Base-by-base conservation (phyloP, 2,888 invertebrate species). In the Mimas tiliae region DNA sequence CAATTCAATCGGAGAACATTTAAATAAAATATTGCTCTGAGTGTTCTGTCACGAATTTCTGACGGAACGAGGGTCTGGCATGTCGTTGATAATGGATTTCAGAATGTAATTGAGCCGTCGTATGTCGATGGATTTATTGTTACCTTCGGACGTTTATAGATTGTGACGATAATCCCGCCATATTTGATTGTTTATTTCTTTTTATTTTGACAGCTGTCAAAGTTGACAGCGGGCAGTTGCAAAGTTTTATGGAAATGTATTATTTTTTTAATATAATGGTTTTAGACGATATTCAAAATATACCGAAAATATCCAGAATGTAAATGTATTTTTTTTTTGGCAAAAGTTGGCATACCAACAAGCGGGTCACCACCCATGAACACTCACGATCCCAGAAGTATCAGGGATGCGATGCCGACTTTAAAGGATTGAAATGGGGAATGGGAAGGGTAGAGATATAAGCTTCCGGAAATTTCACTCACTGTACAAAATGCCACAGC, bases 171-270 rank as follows among this genome's bases (percentile, higher is more conserved):
- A 58, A 38, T 19, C 38, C 58, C 42, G 58, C 58, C 58, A 42
- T 58, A 58, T 21, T 58, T 58, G 58, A 50, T 50, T 19, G 48
- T 48, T 3, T 16, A 16, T 58, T 58, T 19, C 42, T 42, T 58
- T 58, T 58, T 58, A 42, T 58, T 42, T 58, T 42, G 58, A 58
- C 58, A 58, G 58, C 58, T 58, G 58, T 58, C 58, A 58, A 58
- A 42, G 6, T 42, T 58, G 58, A 42, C 58, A 19, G 16, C 6
- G 12, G 19, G 42, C 34, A 55, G 38, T 19, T 58, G 42, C 19
- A 19, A 38, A 21, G 58, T 6, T 42, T 19, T 58, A 38, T 11
- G 16, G 16, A 34, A 16, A 16, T 38, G 38, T 55, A 11, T 16
- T 55, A 4, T 58, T 42, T 19, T 58, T 58, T 21, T 11, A 6